A percentile compares a stretch with the other conserved stretches of the same genome.
phyloP scores from a whole-genome alignment of 1,140 invertebrate genomes.

The Cyclina sinensis region DNA sequence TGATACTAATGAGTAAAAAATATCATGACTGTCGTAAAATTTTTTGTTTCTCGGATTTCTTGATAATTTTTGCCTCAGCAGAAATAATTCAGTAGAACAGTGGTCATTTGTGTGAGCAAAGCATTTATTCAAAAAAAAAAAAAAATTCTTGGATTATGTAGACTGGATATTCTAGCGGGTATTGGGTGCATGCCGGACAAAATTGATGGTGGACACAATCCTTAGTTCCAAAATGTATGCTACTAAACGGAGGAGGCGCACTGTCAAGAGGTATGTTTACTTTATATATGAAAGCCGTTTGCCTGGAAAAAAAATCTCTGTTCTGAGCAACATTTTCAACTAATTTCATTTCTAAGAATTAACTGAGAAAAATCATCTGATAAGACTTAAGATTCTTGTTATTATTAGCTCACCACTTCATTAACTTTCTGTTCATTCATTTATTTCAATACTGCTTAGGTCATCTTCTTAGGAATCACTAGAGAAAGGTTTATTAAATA shows the following conservation, averaged over 20 bases:
- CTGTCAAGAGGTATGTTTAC: constrained; percentile 71
- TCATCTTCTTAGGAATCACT: no score
- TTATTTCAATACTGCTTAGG: no score
- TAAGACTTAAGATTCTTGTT: no score
- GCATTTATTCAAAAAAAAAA: not conserved
- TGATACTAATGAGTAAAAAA: not conserved
- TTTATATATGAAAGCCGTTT: no score
- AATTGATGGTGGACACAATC: constrained; percentile 68
- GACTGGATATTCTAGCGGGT: not conserved
- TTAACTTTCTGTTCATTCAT: no score
- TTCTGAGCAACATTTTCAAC: no score
- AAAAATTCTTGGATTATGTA: constrained; percentile 22
- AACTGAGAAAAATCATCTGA: no score
- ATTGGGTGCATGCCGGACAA: constrained; percentile 2
- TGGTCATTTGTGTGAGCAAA: no score
- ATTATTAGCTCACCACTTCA: no score
- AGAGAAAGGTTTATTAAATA: no score
- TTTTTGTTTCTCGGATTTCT: not conserved
- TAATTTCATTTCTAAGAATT: no score
- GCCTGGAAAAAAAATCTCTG: no score
- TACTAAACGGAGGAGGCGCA: constrained; percentile 70
- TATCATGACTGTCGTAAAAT: not conserved
- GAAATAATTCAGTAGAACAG: not conserved
- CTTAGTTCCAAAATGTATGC: constrained; percentile 71
- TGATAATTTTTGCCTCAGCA: not conserved